Percentiles rank a stretch among this genome's conserved stretches.
Conservation (phyloP, 2,113 vertebrate species). For the Corapipo altera region DNA sequence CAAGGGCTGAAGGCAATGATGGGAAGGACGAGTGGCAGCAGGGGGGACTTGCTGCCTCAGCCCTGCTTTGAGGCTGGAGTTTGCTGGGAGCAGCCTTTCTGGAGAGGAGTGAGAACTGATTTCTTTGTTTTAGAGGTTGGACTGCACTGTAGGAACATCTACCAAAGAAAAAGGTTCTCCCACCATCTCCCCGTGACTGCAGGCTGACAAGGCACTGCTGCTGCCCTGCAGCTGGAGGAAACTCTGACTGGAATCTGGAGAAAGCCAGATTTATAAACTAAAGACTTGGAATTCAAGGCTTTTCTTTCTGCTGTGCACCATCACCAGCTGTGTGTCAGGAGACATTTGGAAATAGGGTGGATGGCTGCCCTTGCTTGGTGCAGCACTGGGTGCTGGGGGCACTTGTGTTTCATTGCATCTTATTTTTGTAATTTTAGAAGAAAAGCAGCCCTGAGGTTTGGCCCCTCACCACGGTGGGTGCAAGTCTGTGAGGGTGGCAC, state of each 20-base stretch:
- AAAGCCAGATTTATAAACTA: background rate
- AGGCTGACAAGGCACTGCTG: background rate
- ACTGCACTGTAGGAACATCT: fast-evolving
- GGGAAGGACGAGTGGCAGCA: background rate
- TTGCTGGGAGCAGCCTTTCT: background rate
- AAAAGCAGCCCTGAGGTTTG: background rate
- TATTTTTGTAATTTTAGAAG: background rate
- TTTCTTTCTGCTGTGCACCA: background rate
- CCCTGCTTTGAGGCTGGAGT: background rate
- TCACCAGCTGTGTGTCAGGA: background rate
- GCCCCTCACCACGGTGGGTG: background rate
- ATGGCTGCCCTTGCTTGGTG: background rate
- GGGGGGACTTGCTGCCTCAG: background rate
- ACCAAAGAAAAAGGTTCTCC: background rate
- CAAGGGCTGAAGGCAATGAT: background rate
- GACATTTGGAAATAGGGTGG: background rate
- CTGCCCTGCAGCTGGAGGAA: background rate
- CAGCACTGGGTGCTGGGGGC: background rate
- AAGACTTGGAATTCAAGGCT: background rate
- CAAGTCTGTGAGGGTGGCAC: background rate
- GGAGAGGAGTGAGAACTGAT: background rate
- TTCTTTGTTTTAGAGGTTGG: background rate
- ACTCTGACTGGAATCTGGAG: background rate
- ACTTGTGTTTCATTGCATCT: background rate
- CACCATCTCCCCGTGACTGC: too few species aligned